phyloP scores from a whole-genome alignment of 2,797 vertebrate species.

The Ficedula albicollis region DNA sequence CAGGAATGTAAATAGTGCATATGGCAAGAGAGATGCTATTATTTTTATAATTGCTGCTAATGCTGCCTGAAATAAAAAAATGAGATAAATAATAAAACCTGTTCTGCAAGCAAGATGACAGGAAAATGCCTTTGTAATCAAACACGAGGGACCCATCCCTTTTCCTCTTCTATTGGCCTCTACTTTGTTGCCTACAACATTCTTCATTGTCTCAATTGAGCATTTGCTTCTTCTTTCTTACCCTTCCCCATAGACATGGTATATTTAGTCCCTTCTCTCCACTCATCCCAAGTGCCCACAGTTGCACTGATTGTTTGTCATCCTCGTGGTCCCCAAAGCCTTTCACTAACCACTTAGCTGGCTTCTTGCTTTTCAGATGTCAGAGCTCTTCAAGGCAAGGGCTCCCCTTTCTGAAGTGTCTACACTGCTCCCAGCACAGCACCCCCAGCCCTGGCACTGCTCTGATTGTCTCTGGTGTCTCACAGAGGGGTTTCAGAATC shows the following conservation, averaged over 20 bases:
- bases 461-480: background rate
- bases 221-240: background rate
- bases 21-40: background rate
- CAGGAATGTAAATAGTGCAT: background rate
- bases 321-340: background rate
- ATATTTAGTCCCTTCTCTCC: background rate
- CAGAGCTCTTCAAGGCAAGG: background rate
- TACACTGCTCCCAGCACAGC: background rate
- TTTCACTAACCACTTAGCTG: background rate
- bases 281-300: background rate
- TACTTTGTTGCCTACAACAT: background rate
- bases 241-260: background rate
- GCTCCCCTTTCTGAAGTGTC: background rate
- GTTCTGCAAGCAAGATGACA: slow-evolving; percentile 33
- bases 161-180: slow-evolving; percentile 4
- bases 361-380: background rate
- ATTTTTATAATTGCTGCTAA: slow-evolving; percentile 7
- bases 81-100: slow-evolving; percentile 3
- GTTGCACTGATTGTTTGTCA: background rate
- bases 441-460: background rate
- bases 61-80: background rate
- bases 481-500: background rate
- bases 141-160: background rate
- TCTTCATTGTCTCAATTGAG: background rate
- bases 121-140: slow-evolving; percentile 18